A percentile compares a stretch with the other conserved stretches of the same genome.
These are phyloP conservation scores for Hyalella azteca DNA, from an alignment of 2,888 invertebrate species.

Conservation along the genomic window DNA sequence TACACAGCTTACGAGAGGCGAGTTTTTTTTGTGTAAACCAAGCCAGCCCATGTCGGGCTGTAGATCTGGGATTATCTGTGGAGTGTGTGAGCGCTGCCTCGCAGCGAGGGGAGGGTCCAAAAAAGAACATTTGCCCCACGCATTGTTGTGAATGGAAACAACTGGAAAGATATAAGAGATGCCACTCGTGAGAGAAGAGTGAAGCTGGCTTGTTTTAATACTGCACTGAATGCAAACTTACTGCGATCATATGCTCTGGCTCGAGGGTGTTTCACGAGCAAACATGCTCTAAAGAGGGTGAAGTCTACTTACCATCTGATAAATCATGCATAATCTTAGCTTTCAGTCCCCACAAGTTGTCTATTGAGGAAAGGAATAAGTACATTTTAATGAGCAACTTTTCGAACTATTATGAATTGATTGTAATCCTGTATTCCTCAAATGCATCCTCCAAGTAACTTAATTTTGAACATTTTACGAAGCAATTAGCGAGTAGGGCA, in stretches of 20 bases:
- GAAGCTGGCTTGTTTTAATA: slow-evolving; percentile 31
- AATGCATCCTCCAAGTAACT: no score
- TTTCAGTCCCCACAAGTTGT: no score
- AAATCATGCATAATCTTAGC: not conserved
- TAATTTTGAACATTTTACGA: no score
- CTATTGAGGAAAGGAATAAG: no score
- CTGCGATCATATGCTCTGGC: not conserved
- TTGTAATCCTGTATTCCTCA: no score
- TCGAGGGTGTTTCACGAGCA: not conserved
- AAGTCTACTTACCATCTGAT: not conserved
- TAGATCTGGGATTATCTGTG: not conserved
- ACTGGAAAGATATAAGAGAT: slow-evolving; percentile 28
- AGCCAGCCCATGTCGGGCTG: not conserved
- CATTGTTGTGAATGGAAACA: slow-evolving; percentile 28
- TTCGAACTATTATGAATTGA: no score
- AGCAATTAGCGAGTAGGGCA: no score
- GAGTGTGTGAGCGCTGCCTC: slow-evolving; percentile 21
- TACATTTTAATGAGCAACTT: no score
- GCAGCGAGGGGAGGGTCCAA: not conserved
- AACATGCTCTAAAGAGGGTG: no score
- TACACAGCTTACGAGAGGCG: no score
- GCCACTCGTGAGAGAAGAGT: slow-evolving; percentile 5
- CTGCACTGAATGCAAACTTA: slow-evolving; percentile 15
- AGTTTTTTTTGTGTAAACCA: no score
- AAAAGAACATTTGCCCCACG: slow-evolving; percentile 23